Conservation (phyloP, 2,113 vertebrate genomes). For the Zingel zingel region DNA sequence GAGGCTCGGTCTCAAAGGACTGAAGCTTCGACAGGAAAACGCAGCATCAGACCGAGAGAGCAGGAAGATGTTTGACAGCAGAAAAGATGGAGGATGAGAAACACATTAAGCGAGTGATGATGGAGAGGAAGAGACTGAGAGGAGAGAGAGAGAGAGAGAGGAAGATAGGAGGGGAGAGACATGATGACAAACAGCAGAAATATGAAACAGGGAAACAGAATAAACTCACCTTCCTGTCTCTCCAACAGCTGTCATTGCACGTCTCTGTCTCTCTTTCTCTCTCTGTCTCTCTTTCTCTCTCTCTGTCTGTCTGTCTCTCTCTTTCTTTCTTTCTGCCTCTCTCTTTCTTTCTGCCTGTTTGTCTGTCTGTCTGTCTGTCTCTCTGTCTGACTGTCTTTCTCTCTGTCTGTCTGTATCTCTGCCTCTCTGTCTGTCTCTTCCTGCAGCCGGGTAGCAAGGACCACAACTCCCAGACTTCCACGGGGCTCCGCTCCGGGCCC, state of each 20-base stretch:
- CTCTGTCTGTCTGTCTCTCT: neutral
- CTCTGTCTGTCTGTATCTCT: slow-evolving; percentile 10
- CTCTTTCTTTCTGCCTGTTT: neutral
- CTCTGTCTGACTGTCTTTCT: neutral
- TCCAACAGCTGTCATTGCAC: slow-evolving; percentile 52
- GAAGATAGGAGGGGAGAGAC: neutral
- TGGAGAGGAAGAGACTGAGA: neutral
- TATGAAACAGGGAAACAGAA: no score
- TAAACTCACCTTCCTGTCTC: slow-evolving; percentile 57
- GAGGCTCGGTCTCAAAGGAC: slow-evolving; percentile 22
- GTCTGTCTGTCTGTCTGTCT: neutral
- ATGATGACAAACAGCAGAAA: no score
- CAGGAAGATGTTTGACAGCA: slow-evolving; percentile 5
- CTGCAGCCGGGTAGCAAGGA: slow-evolving; percentile 9
- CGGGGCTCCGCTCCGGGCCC: neutral
- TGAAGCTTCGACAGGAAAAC: slow-evolving; percentile 29
- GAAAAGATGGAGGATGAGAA: slow-evolving; percentile 28
- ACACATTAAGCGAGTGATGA: slow-evolving; percentile 8
- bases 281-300: neutral
- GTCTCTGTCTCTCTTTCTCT: slow-evolving; percentile 12
- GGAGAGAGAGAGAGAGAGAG: neutral
- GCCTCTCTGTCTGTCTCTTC: neutral
- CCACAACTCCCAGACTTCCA: slow-evolving; percentile 60
- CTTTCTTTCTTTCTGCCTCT: neutral
- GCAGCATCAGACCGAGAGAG: slow-evolving; percentile 14